Evolutionary conservation across 2,797 vertebrate genomes (phyloP).

Genomic region (Pteronotus mesoamericanus): DNA sequence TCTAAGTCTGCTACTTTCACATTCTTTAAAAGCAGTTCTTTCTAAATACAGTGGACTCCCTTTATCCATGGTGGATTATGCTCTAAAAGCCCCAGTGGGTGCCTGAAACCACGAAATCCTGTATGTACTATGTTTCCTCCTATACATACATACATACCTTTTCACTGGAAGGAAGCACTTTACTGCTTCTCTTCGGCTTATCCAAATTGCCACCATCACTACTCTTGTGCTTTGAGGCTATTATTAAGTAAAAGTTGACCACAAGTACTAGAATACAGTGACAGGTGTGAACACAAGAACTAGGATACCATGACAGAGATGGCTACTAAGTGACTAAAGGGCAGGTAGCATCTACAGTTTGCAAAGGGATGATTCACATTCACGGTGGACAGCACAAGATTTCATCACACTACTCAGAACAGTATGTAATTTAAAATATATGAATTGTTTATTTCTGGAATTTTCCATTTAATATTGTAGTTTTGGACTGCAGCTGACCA

Average conservation of each 20-base stretch:
- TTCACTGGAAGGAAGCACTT: neutral
- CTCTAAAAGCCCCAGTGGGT: neutral
- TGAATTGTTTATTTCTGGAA: neutral
- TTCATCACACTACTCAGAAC: neutral
- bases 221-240: neutral
- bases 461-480: neutral
- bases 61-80: neutral
- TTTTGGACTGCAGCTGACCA: neutral
- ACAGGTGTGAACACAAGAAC: neutral
- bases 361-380: neutral
- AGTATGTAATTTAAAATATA: neutral
- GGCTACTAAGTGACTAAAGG: neutral
- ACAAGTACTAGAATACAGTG: neutral
- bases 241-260: neutral
- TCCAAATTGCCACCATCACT: neutral
- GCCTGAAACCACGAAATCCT: neutral
- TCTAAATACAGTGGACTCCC: neutral
- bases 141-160: neutral
- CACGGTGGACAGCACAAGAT: neutral
- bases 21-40: slow-evolving; percentile 10
- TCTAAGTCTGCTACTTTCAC: neutral
- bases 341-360: neutral
- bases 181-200: neutral
- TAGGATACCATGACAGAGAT: neutral
- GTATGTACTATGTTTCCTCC: neutral